Evolutionary conservation across 2,113 vertebrate species (phyloP), one percentile per base, ranked within the genome.

Genomic region (Oryzias celebensis): DNA sequence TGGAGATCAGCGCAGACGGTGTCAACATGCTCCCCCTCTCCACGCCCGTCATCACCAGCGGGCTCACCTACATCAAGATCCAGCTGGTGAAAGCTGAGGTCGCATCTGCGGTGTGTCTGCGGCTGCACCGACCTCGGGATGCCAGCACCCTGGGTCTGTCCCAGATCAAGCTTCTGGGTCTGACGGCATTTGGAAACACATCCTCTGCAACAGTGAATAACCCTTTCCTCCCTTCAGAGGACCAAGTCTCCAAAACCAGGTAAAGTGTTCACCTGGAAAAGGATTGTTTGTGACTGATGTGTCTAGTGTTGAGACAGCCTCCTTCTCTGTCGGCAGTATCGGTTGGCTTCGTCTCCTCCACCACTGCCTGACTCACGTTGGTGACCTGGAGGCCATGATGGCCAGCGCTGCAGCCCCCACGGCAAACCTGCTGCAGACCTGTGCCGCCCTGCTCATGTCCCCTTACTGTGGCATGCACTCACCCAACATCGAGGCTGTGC

Each of bases 391-490:
- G 90, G 93, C 94, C 74, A 95, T 95, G 94, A 99, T 99, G 97
- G 97, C 97, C 42, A 95, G 95, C 61, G 96, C 97, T 3, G 97
- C 97, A 14, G 97, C 97, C 3, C 97, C 97, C 51, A 99, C 97
- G 2, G 97, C 97, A 42, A 99, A 99, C 78, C 91, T 99, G 55
- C 89, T 99, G 64, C 97, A 99, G 88, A 99, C 97, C 0, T 99
- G 97, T 36, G 97, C 97, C 14, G 97, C 97, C 0, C 88, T 99
- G 69, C 85, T 99, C 22, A 98, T 99, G 97, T 99, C 97, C 1
- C 97, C 97, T 0, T 99, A 99, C 78, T 99, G 97, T 58, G 97
- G 97, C 45, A 99, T 99, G 97, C 97, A 99, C 83, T 98, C 97
- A 1, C 97, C 97, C 60, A 99, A 98, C 87, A 99, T 99, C 0